Conservation (phyloP, 2,888 invertebrate genomes). For the Conchocele bisecta region DNA sequence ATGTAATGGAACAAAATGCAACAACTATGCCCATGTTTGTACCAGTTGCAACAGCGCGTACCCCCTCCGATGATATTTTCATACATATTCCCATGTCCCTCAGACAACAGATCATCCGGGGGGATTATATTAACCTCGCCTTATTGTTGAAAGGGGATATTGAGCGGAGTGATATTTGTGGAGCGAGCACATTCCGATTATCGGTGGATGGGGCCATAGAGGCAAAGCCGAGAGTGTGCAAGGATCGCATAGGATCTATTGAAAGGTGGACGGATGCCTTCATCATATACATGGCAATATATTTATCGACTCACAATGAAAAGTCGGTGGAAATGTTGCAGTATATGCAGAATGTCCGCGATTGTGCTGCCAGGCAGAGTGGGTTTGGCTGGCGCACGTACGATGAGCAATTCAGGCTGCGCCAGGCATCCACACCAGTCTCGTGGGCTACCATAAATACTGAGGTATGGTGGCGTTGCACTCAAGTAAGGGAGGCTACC, state of each 20-base stretch:
- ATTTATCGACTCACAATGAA: background rate
- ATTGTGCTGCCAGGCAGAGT: constrained; percentile 12
- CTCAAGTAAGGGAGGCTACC: background rate
- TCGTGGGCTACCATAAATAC: constrained; percentile 26
- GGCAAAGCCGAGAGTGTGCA: constrained; percentile 13
- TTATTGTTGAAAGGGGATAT: constrained; percentile 23
- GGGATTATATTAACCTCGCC: constrained; percentile 32
- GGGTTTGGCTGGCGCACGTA: constrained; percentile 27
- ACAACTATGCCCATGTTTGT: too few relatives aligned
- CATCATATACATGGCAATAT: constrained; percentile 26
- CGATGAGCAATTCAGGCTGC: constrained; percentile 38
- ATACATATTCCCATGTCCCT: constrained; percentile 18
- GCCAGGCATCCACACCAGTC: constrained; percentile 9
- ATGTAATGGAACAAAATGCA: too few relatives aligned
- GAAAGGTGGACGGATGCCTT: constrained; percentile 45
- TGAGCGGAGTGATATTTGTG: constrained; percentile 16
- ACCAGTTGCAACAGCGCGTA: too few relatives aligned
- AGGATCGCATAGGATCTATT: constrained; percentile 21
- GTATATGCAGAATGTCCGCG: constrained; percentile 27
- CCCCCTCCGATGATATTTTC: constrained; percentile 23
- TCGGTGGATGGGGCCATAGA: constrained; percentile 13
- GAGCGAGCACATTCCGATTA: constrained; percentile 1
- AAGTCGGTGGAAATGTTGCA: constrained; percentile 26
- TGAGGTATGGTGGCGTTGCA: constrained; percentile 37
- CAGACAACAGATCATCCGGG: constrained; percentile 10